Evolutionary conservation across 2,113 vertebrate genomes (phyloP), one percentile per base, ranked within the genome.

Genomic region (Zootoca vivipara): DNA sequence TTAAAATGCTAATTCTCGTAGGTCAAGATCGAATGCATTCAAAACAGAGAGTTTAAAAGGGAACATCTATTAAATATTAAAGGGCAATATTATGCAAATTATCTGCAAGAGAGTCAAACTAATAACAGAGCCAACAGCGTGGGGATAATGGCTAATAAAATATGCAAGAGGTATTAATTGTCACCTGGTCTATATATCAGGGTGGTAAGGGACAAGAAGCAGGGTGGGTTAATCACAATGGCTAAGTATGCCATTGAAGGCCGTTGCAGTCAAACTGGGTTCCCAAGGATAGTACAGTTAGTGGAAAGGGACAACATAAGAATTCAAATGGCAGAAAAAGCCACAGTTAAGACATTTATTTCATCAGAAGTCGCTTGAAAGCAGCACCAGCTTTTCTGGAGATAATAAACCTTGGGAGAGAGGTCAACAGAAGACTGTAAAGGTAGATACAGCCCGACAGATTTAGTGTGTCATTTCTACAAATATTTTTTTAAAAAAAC

Each of bases 21-120:
- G 82, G 81, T 69, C 87, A 83, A 83, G 81, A 78, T 83, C 5
- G 16, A 69, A 83, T 38, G 85, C 81, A 78, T 38, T 62, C 40
- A 52, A 83, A 78, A 46, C 38, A 33, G n/a, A 78, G 81, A 78
- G 58, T 77, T 69, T 83, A 69, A 88, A 88, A 82, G 62, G 62
- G 73, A 88, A 78, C 33, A 78, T 83, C 16, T 18, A 83, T 88
- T 88, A 88, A 88, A 88, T 88, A 78, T 89, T 40, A 83, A 65
- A 85, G 64, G 56, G 13, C 52, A 12, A 81, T 75, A 30, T 67
- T 85, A 87, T 20, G 46, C 64, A 87, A 80, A 90, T 26, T 83
- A 85, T 33, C 72, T 46, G 78, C 74, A 82, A 4, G 83, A 79
- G 35, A 40, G 24, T 73, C 85, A 87, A 77, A 28, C 35, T 90